A percentile compares a stretch with the other conserved stretches of the same genome.
Evolutionary conservation across 2,113 vertebrate genomes (phyloP).

Genomic region (Rhinolophus sinicus): DNA sequence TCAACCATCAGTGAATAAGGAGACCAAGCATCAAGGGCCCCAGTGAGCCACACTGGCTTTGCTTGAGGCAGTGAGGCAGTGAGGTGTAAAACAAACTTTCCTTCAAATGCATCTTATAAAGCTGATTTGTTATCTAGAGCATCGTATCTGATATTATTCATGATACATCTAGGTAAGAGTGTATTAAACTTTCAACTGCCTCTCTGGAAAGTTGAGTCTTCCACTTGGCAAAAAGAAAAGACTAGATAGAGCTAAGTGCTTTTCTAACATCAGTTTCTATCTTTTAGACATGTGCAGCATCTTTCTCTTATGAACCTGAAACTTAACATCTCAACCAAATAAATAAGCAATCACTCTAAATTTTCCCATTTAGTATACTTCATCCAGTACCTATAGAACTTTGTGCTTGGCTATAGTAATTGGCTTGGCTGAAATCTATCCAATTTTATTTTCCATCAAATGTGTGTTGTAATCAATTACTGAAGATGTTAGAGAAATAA

Average conservation of each 20-base stretch:
- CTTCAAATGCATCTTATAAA: neutral
- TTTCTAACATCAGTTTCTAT: neutral
- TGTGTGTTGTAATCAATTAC: neutral
- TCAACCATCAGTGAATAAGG: neutral
- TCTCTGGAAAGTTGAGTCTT: neutral
- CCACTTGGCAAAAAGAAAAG: neutral
- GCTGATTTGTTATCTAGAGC: neutral
- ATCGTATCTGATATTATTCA: neutral
- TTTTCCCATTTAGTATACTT: neutral
- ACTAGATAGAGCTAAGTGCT: neutral
- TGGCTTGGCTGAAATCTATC: neutral
- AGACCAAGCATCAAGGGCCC: neutral
- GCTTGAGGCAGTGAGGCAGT: neutral
- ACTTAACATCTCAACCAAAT: neutral
- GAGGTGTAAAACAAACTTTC: neutral
- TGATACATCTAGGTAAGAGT: neutral
- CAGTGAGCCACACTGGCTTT: neutral
- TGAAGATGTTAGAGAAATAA: neutral
- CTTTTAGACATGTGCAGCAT: neutral
- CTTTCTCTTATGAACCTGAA: neutral
- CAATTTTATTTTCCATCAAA: neutral
- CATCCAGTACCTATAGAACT: neutral
- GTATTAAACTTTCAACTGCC: neutral
- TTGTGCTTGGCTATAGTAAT: neutral
- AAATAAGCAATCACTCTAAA: neutral